These are phyloP conservation scores for Diploscapter pachys DNA, from an alignment of 1,140 invertebrate species.

Conservation along the genomic window DNA sequence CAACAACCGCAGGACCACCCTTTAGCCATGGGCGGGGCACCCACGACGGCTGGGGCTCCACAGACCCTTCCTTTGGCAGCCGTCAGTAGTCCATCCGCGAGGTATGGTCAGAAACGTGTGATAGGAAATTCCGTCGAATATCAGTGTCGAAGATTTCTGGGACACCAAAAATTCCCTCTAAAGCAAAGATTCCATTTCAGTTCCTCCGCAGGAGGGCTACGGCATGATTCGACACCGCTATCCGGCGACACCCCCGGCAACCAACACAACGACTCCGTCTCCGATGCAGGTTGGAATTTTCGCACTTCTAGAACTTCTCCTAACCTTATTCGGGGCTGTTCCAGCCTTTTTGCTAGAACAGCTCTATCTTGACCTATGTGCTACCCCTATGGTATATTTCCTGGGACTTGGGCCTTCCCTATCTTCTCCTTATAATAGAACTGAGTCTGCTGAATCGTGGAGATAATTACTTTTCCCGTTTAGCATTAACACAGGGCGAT, in stretches of 20 bases:
- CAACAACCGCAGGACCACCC: constrained; percentile 73
- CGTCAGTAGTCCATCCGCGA: constrained; percentile 42
- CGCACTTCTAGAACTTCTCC: too few relatives aligned
- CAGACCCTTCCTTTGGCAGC: constrained; percentile 35
- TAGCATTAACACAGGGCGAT: too few relatives aligned
- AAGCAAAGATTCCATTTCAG: constrained; percentile 12
- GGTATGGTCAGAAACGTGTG: constrained; percentile 8
- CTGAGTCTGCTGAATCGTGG: too few relatives aligned
- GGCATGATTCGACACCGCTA: constrained; percentile 36
- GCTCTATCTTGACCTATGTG: too few relatives aligned
- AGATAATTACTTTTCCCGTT: too few relatives aligned
- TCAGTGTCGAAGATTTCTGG: neutral
- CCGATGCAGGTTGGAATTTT: constrained; percentile 30
- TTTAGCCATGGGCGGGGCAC: constrained; percentile 74
- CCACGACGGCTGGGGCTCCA: constrained; percentile 42
- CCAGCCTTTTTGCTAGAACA: too few relatives aligned
- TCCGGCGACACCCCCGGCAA: constrained; percentile 28
- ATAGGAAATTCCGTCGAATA: neutral
- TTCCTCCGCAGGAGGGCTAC: constrained; percentile 31
- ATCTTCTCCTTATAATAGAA: too few relatives aligned
- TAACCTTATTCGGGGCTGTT: too few relatives aligned
- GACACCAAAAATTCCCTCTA: neutral
- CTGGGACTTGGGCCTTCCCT: too few relatives aligned
- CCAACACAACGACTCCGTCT: constrained; percentile 34
- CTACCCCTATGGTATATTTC: too few relatives aligned